These are phyloP conservation scores for Adelphocoris suturalis DNA, from an alignment of 2,888 invertebrate genomes.

Conservation along the genomic window DNA sequence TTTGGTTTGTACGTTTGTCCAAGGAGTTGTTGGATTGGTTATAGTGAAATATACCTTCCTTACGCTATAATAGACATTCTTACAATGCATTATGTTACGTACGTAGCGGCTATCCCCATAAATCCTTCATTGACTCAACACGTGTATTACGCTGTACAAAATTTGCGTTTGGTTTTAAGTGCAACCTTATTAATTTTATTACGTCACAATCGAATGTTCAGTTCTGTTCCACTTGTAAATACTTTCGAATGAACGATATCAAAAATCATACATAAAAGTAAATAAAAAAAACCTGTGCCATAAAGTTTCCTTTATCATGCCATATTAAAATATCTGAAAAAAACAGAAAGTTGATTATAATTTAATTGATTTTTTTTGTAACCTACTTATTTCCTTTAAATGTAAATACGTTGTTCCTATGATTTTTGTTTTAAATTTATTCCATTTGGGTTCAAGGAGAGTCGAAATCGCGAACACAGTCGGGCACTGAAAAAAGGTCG, in stretches of 20 bases:
- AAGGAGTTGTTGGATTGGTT: background rate
- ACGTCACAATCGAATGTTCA: background rate
- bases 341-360: conserved; percentile 1
- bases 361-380: conserved; percentile 22
- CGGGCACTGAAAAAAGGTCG: conserved; percentile 14
- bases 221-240: background rate
- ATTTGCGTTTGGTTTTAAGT: background rate
- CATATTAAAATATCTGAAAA: conserved; percentile 40
- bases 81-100: too few species aligned
- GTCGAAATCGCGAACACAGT: conserved; percentile 29
- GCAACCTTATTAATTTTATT: background rate
- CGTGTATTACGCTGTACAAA: background rate
- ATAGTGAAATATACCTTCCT: too few species aligned
- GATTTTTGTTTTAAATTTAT: background rate
- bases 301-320: conserved; percentile 21
- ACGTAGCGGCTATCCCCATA: too few species aligned
- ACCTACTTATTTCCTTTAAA: conserved; percentile 21
- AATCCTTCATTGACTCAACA: too few species aligned
- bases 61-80: too few species aligned
- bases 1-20: background rate
- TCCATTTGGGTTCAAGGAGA: conserved; percentile 12
- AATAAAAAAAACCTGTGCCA: conserved; percentile 23
- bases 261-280: background rate
- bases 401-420: conserved; percentile 39
- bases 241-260: background rate